Evolutionary conservation across 2,113 vertebrate species (phyloP).

Genomic region (Dolichallabes microphthalmus): DNA sequence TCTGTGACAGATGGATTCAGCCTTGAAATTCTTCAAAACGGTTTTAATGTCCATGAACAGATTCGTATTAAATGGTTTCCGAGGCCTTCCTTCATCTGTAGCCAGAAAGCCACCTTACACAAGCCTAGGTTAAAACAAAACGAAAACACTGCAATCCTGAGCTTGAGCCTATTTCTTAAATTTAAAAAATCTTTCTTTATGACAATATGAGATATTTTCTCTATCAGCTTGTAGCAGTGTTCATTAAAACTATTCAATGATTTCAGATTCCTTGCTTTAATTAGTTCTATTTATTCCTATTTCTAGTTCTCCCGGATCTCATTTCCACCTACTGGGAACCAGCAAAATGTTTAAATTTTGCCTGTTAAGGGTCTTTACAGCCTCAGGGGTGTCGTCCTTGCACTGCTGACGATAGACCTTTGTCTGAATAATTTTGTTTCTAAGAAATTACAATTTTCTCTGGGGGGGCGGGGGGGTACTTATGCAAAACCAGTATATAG

Average conservation of each 20-base stretch:
- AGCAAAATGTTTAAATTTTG: neutral
- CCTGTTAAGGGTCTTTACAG: neutral
- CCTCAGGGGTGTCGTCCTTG: neutral
- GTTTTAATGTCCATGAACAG: neutral
- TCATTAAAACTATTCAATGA: neutral
- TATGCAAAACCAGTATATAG: neutral
- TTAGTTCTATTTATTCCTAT: neutral
- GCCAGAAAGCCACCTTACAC: neutral
- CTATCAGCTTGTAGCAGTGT: neutral
- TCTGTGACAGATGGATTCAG: neutral
- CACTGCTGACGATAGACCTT: neutral
- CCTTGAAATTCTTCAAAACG: neutral
- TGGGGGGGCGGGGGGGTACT: no score
- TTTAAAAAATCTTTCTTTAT: neutral
- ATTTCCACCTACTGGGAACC: neutral
- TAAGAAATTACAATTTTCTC: neutral
- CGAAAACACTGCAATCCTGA: neutral
- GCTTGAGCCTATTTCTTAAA: neutral
- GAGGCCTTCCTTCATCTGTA: neutral
- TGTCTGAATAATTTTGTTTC: neutral
- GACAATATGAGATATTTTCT: neutral
- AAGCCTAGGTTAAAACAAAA: neutral
- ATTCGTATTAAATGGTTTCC: neutral
- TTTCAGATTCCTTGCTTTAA: neutral
- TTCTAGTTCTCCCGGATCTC: neutral